Percentiles rank a stretch among this genome's conserved stretches.
Evolutionary conservation across 2,888 invertebrate genomes (phyloP).

Genomic region (Nowickia ferox): DNA sequence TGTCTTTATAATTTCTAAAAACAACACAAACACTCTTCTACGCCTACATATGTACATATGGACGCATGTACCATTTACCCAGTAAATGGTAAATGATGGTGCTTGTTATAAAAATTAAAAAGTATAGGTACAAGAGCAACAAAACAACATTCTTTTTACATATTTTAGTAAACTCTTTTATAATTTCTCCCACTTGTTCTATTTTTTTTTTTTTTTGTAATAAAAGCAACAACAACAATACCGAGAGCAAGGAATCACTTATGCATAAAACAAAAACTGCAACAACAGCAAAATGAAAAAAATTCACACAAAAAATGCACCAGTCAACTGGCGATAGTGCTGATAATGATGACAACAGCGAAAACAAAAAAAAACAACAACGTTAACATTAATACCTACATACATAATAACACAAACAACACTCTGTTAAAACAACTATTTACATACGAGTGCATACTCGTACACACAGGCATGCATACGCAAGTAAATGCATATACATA

Average conservation of each 20-base stretch:
- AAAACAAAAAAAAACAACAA: constrained; percentile 18
- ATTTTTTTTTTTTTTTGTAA: constrained; percentile 57
- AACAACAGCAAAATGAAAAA: constrained; percentile 9
- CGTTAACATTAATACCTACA: constrained; percentile 31
- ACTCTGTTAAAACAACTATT: constrained; percentile 18
- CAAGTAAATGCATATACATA: neutral
- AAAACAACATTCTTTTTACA: constrained; percentile 48
- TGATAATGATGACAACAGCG: constrained; percentile 54
- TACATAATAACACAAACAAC: constrained; percentile 21
- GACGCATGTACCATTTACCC: neutral
- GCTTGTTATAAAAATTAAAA: neutral
- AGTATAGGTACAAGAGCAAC: constrained; percentile 23
- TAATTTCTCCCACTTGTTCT: constrained; percentile 62
- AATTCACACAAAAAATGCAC: constrained; percentile 26
- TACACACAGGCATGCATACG: constrained; percentile 15
- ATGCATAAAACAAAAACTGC: constrained; percentile 56
- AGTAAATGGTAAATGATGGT: neutral
- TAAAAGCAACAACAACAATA: constrained; percentile 25
- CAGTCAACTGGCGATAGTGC: constrained; percentile 49
- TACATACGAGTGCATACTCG: too few species aligned
- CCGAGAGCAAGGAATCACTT: constrained; percentile 20
- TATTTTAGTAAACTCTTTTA: constrained; percentile 51
- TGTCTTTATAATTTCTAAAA: constrained; percentile 40
- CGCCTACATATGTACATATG: neutral
- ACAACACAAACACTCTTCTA: neutral